These are phyloP conservation scores for Temnothorax unifasciatus DNA, from an alignment of 2,888 invertebrate species.

Conservation along the genomic window DNA sequence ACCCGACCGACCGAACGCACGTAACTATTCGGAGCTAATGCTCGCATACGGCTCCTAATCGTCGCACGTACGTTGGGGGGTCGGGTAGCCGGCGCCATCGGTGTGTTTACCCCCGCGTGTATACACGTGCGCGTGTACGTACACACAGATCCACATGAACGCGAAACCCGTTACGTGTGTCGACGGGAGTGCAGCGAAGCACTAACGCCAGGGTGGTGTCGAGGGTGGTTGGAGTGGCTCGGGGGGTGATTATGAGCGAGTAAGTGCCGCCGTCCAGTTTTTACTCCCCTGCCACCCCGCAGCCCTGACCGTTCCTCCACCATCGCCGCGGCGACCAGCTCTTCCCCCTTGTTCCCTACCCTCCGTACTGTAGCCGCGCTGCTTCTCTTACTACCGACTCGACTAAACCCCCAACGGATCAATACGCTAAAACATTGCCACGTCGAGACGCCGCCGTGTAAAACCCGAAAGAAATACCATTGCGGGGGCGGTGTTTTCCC, in stretches of 20 bases:
- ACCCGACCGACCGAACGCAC: not conserved
- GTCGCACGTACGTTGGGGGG: conserved; percentile 42
- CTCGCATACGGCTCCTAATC: conserved; percentile 54
- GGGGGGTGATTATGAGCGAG: conserved; percentile 84
- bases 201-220: conserved; percentile 71
- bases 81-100: conserved; percentile 31
- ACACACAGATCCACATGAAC: conserved; percentile 46
- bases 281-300: conserved; percentile 72
- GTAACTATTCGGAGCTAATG: conserved; percentile 49
- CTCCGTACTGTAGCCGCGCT: conserved; percentile 36
- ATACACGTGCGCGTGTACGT: conserved; percentile 29
- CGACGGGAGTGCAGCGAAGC: conserved; percentile 52
- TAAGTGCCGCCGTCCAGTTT: conserved; percentile 85
- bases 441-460: conserved; percentile 82
- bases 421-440: conserved; percentile 86
- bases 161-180: conserved; percentile 67
- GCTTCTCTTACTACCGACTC: conserved; percentile 75
- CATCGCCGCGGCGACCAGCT: conserved; percentile 71
- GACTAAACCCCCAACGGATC: conserved; percentile 83
- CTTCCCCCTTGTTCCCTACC: conserved; percentile 64
- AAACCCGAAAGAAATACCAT: conserved; percentile 76
- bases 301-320: conserved; percentile 69
- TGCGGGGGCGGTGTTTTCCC: conserved; percentile 65
- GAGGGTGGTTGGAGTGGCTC: conserved; percentile 71
- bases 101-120: conserved; percentile 49